Evolutionary conservation across 2,888 invertebrate species (phyloP), one percentile per base, ranked within the genome.

Genomic region (Ophion ellenae): DNA sequence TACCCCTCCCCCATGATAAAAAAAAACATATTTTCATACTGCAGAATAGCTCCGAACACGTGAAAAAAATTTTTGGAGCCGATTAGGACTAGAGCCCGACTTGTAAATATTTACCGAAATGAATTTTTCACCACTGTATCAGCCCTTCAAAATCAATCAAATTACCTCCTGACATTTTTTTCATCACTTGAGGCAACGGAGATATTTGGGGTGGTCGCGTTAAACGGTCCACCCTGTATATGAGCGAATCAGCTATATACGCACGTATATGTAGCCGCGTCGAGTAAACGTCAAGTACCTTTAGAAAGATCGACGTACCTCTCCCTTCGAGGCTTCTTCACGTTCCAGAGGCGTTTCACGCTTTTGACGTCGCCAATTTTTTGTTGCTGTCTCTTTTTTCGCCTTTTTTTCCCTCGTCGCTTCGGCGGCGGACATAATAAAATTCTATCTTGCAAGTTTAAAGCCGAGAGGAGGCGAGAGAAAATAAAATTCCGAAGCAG

Each of bases 361-460:
- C 91, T 89, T 91, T 90, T 91, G 89, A 90, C 87, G 86, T 83
- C 88, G 89, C 61, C 90, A 87, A 87, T 89, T 88, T 89, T 91
- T 89, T 61, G 57, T 74, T 67, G 17, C 32, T 75, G 47, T 20
- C 73, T 75, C 64, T 47, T 47, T 57, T 83, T 61, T 70, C 36
- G 57, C 57, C 45, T 11, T 73, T 32, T 74, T 73, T 57, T 75
- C 40, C 28, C 57, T 69, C 70, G 69, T 40, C 76, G 61, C 84
- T 73, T 71, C 69, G 57, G 40, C 70, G 57, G 36, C 61, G 71
- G 61, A 66, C 59, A 79, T 79, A 83, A 82, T 83, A 83, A 82
- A 82, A 82, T 79, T 82, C 78, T 61, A 70, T 74, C 69, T 75
- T n/a, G 78, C 67, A 64, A 53, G 69, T 24, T 67, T 73, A 64